Evolutionary conservation across 2,888 invertebrate species (phyloP), one percentile per base, ranked within the genome.

Genomic region (Tromatobia lineatoria): DNA sequence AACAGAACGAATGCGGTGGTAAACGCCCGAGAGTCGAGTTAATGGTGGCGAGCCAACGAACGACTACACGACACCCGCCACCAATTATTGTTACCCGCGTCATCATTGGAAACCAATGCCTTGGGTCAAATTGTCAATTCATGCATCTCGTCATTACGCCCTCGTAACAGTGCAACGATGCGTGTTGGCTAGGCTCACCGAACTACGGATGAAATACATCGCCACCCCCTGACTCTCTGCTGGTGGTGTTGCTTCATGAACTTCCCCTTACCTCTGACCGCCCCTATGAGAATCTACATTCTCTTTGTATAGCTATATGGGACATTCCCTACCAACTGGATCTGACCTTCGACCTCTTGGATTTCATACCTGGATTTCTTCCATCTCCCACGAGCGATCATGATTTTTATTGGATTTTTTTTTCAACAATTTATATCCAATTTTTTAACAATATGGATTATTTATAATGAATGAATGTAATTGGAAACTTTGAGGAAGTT

Each of bases 41-140:
- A 80, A 85, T 86, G 82, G 80, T 76, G 71, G 80, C 73, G 78
- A n/a, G 76, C 59, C 59, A 75, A 8, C 61, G 75, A 47, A 57
- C 57, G 73, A 66, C 80, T 76, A 75, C 77, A 80, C 81, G 82
- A 80, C 85, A 85, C 83, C 70, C 83, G 64, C 52, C 82, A 81
- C 86, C 88, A 88, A 88, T 88, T 89, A 88, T 89, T 88, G 86
- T 86, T 85, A 83, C 82, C 80, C 81, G 75, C 83, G 78, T 85
- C 86, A 85, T 87, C 85, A 87, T 85, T 80, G 64, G 61, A 82
- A 83, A 88, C 88, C 91, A 89, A 91, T 90, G 88, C 89, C 88
- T 88, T 87, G 88, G 88, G 90, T 89, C 89, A 91, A 92, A 92
- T 91, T 90, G 90, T 91, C 91, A 91, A 92, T 92, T 91, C 92